Evolutionary conservation across 2,888 invertebrate genomes (phyloP), one percentile per base, ranked within the genome.

Genomic region (Oscheius onirici): DNA sequence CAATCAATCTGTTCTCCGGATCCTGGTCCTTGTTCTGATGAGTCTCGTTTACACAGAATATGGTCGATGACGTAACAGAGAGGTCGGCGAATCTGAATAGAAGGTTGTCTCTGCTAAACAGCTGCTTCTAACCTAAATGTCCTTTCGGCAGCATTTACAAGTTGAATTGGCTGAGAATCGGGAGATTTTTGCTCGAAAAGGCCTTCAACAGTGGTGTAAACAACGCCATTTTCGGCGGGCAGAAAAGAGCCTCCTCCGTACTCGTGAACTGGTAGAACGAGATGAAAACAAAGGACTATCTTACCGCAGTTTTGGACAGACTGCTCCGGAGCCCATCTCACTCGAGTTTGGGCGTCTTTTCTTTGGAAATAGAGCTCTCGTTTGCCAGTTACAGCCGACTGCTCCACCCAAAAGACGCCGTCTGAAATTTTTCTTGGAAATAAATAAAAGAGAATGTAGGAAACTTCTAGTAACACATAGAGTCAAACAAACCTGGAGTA

Each of bases 171-270:
- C 11, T 69, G 68, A 3, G 51, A 58, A 61, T 75, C 57, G 0
- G 69, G 46, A 0, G 63, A 51, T 26, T 74, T 74, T 44, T 77
- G 77, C 55, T 72, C 58, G 49, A 72, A 80, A 1, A 79, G 41
- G 0, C 79, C 79, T 24, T 77, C 76, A 28, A 65, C 52, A 0
- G 81, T 80, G 1, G 78, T 65, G 70, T 75, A 80, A 40, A 80
- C 34, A 8, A 80, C 71, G 86, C 84, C 22, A 67, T 81, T 26
- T 80, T 84, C 52, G 77, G 79, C 73, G 2, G 88, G 87, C 69
- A 85, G 82, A 61, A 88, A 84, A 3, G 88, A 86, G 1, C 88
- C 89, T 20, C 89, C 89, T 22, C 89, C 89, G 81, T 89, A 89
- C 72, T 89, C 89, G 80, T 89, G 89, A 5, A 89, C 88, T 69